Conservation (phyloP, 2,113 vertebrate species). For the Rhinogobius similis region DNA sequence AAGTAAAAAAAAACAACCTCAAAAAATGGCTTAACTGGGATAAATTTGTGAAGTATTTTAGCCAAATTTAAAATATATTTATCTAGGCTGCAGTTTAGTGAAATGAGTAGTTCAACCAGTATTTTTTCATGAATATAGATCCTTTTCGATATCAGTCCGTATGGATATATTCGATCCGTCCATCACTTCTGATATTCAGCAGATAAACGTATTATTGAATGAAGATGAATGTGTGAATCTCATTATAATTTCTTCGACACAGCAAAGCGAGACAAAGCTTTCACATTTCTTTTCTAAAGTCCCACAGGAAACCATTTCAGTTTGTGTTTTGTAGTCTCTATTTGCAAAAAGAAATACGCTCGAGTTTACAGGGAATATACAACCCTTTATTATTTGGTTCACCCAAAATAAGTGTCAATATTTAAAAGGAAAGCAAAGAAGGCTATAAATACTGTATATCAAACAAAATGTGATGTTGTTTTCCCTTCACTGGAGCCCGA, state of each 20-base stretch:
- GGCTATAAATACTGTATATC: constrained; percentile 47
- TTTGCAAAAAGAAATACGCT: constrained; percentile 19
- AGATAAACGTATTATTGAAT: background rate
- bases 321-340: background rate
- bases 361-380: constrained; percentile 26
- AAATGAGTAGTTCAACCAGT: no score
- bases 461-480: constrained; percentile 15
- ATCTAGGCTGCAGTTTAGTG: no score
- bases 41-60: no score
- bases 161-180: no score
- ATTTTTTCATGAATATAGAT: no score
- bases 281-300: background rate
- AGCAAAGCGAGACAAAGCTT: no score
- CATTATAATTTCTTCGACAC: background rate
- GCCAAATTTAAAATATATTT: no score
- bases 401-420: constrained; percentile 46
- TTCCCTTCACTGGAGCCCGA: constrained; percentile 24
- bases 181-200: no score
- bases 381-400: constrained; percentile 61
- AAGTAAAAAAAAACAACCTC: no score
- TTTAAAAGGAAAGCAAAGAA: constrained; percentile 60
- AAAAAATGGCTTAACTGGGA: no score
- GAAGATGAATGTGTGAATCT: background rate
- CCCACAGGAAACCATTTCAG: background rate
- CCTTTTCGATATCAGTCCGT: no score